Base-by-base conservation (phyloP, 2,113 vertebrate genomes). In the zebrafish (Danio rerio) region DNA sequence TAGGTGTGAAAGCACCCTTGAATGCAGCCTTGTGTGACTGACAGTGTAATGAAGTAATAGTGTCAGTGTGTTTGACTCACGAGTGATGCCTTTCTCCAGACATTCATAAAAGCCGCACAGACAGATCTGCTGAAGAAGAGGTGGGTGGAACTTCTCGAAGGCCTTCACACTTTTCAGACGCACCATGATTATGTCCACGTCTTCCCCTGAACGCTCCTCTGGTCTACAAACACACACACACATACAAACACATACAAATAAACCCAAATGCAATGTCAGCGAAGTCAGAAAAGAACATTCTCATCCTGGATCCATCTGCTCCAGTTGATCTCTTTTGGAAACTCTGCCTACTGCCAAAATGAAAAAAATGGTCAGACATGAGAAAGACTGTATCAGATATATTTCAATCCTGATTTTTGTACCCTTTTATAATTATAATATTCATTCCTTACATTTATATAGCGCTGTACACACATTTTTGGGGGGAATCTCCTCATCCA, bases 141-240 rank as follows among this genome's bases (percentile, higher is more conserved):
- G 92, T 82, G 95, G 96, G 89, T 97, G 96, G 89, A 99, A 99
- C 89, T 96, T 95, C 90, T 98, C 96, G 77, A 99, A 99, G 83
- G 95, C 96, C 92, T 99, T 99, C 61, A 97, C 95, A 87, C 94
- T 95, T 90, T 95, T 98, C 83, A 99, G 94, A 21, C 95, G 93
- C 4, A 96, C 94, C 90, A 98, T 94, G 87, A 99, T 98, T 84
- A 98, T 98, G 90, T 99, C 97, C 70, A 99, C 93, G 90, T 99
- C 97, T 90, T 98, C 97, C 80, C 95, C 95, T 0, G 97, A 97
- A 66, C 98, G 96, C 84, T 98, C 97, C 75, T 95, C 88, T 2
- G 97, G 98, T 84, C 98, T 99, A 84, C 11, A 91, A 62, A 62
- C 72, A 86, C 52, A 88, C 83, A 88, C 58, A 86, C 80, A 88